These are phyloP conservation scores for Catonia carolina DNA, from an alignment of 2,888 invertebrate species.

Conservation along the genomic window DNA sequence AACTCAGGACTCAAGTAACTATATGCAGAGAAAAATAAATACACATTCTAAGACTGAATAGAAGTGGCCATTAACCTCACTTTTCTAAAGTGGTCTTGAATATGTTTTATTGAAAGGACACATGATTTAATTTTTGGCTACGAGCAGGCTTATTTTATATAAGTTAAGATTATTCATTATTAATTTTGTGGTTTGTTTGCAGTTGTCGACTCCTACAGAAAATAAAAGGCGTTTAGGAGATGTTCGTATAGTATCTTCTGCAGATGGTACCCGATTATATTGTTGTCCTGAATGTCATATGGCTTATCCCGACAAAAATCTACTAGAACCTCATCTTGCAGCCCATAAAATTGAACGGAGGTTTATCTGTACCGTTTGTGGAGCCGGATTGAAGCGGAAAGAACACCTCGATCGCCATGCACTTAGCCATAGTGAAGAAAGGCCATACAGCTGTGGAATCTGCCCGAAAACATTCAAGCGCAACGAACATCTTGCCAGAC, in stretches of 20 bases:
- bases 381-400: conserved; percentile 48
- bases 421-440: conserved; percentile 45
- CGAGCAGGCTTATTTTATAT: too few species aligned
- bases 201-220: conserved; percentile 33
- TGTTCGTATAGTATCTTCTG: conserved; percentile 36
- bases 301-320: conserved; percentile 43
- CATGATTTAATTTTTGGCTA: too few species aligned
- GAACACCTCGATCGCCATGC: conserved; percentile 48
- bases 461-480: conserved; percentile 42
- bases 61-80: too few species aligned
- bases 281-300: conserved; percentile 47
- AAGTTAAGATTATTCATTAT: too few species aligned
- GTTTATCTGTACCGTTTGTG: conserved; percentile 48
- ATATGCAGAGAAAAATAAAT: too few species aligned
- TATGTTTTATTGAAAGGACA: too few species aligned
- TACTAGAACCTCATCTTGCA: conserved; percentile 44
- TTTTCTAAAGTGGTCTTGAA: too few species aligned
- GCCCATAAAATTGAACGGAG: conserved; percentile 39
- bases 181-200: conserved; percentile 10
- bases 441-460: conserved; percentile 39
- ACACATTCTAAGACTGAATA: too few species aligned
- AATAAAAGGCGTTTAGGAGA: conserved; percentile 35
- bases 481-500: conserved; percentile 49
- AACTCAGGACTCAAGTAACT: too few species aligned
- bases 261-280: conserved; percentile 45